A percentile compares a stretch with the other conserved stretches of the same genome.
Evolutionary conservation across 2,113 vertebrate species (phyloP).

Genomic region (Varanus salvator): DNA sequence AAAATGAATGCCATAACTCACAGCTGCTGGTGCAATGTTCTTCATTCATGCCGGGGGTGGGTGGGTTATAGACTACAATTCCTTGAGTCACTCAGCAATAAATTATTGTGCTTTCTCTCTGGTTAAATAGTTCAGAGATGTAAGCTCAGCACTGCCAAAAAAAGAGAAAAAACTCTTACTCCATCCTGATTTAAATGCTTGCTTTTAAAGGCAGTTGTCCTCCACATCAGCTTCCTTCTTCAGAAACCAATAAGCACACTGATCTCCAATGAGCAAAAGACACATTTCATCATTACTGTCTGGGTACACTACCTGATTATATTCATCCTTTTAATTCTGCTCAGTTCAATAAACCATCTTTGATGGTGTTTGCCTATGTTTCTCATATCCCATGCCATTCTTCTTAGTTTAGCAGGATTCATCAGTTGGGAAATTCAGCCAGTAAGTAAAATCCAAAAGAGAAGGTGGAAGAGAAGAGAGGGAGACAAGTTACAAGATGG

Average conservation of each 20-base stretch:
- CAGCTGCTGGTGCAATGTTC: conserved; percentile 20
- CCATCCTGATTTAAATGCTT: conserved; percentile 32
- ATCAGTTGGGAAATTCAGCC: neutral
- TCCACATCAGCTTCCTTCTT: conserved; percentile 29
- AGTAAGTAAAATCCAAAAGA: neutral
- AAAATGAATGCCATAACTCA: conserved; percentile 23
- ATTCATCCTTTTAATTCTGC: neutral
- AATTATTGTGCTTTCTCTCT: conserved; percentile 24
- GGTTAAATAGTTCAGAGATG: conserved; percentile 28
- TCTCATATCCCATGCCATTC: too few relatives aligned
- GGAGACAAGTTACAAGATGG: too few relatives aligned
- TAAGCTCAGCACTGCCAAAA: neutral
- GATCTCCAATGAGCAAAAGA: too few relatives aligned
- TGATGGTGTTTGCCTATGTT: too few relatives aligned
- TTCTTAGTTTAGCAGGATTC: neutral
- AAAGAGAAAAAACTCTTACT: conserved; percentile 13
- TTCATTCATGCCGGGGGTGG: conserved; percentile 27
- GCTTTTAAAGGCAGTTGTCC: conserved; percentile 2
- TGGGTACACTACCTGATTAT: neutral
- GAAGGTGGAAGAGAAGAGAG: neutral
- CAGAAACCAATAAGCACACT: neutral
- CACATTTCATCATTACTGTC: neutral
- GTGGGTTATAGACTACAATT: conserved; percentile 26
- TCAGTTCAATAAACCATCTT: too few relatives aligned
- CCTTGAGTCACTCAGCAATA: conserved; percentile 47